Percentiles rank a stretch among this genome's conserved stretches.
phyloP scores from a whole-genome alignment of 2,888 invertebrate genomes.

The Hipparchia semele region DNA sequence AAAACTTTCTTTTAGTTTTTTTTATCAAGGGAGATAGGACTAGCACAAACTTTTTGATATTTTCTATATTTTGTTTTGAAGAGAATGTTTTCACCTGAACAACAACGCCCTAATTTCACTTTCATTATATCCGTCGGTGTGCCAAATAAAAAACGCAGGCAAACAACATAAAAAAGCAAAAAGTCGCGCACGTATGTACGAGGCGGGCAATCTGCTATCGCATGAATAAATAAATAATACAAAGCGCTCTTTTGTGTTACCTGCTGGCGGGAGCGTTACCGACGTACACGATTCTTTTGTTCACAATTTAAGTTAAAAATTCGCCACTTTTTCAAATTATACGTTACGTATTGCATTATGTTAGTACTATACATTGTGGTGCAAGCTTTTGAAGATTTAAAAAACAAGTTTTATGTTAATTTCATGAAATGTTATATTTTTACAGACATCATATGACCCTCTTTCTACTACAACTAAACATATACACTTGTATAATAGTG shows the following conservation, averaged over 20 bases:
- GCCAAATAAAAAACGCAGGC: conserved; percentile 24
- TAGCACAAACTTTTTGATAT: not conserved
- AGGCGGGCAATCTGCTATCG: conserved; percentile 39
- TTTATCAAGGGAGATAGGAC: too few relatives aligned
- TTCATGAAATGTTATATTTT: too few relatives aligned
- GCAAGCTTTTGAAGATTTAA: not conserved
- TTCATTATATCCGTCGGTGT: conserved; percentile 20
- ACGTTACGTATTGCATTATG: not conserved
- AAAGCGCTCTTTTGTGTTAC: conserved; percentile 31
- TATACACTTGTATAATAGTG: too few relatives aligned
- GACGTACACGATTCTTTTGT: conserved; percentile 21
- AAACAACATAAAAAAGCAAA: conserved; percentile 30
- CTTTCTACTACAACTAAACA: too few relatives aligned
- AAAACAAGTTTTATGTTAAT: too few relatives aligned
- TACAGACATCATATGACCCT: too few relatives aligned
- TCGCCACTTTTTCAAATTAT: conserved; percentile 1
- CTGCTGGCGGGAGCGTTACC: conserved; percentile 16
- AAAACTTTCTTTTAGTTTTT: too few relatives aligned
- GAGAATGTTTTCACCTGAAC: not conserved
- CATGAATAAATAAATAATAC: conserved; percentile 40
- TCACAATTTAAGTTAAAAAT: conserved; percentile 11
- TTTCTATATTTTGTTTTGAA: not conserved
- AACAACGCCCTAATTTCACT: conserved; percentile 6
- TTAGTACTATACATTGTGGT: not conserved
- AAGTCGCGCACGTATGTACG: conserved; percentile 31